A percentile compares a stretch with the other conserved stretches of the same genome.
Conservation (phyloP, 2,888 invertebrate species). For the Leucophora obtusa region DNA sequence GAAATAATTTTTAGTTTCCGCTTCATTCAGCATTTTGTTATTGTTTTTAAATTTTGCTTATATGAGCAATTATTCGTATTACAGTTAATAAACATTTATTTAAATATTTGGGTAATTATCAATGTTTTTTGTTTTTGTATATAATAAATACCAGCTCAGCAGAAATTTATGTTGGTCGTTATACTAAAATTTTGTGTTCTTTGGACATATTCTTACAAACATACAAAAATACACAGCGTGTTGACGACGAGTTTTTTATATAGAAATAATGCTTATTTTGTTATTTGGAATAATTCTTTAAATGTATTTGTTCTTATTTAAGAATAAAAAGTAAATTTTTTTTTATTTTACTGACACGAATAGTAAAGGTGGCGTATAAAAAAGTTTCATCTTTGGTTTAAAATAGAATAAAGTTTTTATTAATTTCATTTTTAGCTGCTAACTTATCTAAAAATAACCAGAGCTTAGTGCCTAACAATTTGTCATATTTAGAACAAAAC, state of each 20-base stretch:
- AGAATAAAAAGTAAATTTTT: too few species aligned
- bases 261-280: not conserved
- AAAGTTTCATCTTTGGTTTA: too few species aligned
- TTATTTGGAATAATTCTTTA: not conserved
- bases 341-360: too few species aligned
- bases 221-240: not conserved
- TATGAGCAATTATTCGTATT: constrained; percentile 36
- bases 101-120: constrained; percentile 69
- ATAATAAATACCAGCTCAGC: constrained; percentile 75
- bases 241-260: not conserved
- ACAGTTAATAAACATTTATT: constrained; percentile 21
- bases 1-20: constrained; percentile 42
- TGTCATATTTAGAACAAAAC: too few species aligned
- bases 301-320: not conserved
- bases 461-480: too few species aligned
- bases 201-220: not conserved
- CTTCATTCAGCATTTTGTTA: constrained; percentile 22
- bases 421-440: too few species aligned
- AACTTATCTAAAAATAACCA: too few species aligned
- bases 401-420: too few species aligned
- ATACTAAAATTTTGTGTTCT: not conserved
- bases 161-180: constrained; percentile 68
- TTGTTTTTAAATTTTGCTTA: constrained; percentile 35
- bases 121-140: constrained; percentile 74
- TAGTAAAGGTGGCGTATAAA: too few species aligned